Conservation (phyloP, 2,888 invertebrate species). For the Pinctada fucata region DNA sequence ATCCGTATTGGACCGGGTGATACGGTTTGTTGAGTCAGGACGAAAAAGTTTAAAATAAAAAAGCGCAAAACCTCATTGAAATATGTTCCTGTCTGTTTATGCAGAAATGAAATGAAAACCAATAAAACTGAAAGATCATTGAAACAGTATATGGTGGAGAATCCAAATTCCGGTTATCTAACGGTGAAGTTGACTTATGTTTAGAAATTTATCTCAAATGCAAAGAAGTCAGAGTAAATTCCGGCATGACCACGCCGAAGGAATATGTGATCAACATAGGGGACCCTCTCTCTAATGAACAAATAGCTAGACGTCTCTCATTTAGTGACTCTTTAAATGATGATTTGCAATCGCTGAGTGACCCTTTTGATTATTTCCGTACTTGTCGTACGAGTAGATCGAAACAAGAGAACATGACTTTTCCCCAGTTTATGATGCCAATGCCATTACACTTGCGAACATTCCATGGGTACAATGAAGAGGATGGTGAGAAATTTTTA, state of each 20-base stretch:
- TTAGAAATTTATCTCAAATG: background rate
- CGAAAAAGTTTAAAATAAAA: background rate
- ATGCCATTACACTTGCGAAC: background rate
- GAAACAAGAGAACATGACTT: no score
- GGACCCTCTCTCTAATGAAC: no score
- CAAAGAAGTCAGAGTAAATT: background rate
- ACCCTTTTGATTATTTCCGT: no score
- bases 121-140: background rate
- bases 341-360: no score
- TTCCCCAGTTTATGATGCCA: background rate
- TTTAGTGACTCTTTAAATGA: no score
- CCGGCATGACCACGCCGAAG: no score
- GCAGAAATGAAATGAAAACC: background rate
- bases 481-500: background rate
- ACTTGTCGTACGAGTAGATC: no score
- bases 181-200: background rate
- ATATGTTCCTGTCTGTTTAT: background rate
- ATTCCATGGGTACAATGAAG: background rate
- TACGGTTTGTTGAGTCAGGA: background rate
- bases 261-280: no score
- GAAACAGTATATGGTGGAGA: background rate
- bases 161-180: background rate
- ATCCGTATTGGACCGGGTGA: background rate
- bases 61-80: no score
- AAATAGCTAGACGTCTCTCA: no score